Conservation (phyloP, 2,797 vertebrate genomes). For the Aldrovandia affinis region DNA sequence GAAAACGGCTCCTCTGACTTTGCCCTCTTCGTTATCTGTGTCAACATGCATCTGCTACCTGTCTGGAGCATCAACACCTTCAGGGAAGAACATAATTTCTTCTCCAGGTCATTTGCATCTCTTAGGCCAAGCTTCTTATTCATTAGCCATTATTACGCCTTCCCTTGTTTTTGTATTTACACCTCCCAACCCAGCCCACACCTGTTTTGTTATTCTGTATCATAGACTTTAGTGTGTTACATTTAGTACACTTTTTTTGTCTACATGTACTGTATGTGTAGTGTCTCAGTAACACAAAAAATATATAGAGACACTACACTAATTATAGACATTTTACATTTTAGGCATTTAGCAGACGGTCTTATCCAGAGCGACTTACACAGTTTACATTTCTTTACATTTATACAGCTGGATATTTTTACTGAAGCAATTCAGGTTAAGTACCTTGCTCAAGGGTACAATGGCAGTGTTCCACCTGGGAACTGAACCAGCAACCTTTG, state of each 20-base stretch:
- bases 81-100: not conserved
- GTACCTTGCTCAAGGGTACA: too few species aligned
- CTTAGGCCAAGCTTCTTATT: not conserved
- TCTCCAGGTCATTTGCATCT: not conserved
- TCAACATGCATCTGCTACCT: not conserved
- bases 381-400: too few species aligned
- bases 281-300: not conserved
- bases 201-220: not conserved
- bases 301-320: too few species aligned
- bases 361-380: too few species aligned
- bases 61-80: not conserved
- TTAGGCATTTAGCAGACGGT: too few species aligned
- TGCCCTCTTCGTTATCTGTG: not conserved
- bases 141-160: not conserved
- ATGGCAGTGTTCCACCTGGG: too few species aligned
- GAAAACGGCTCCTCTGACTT: not conserved
- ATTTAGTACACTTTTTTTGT: not conserved
- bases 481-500: too few species aligned
- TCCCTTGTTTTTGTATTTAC: not conserved
- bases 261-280: not conserved
- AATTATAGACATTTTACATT: too few species aligned
- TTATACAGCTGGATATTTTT: too few species aligned
- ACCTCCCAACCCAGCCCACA: not conserved
- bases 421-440: too few species aligned
- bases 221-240: not conserved